Conservation (phyloP, 2,797 vertebrate genomes). For the Potorous gilbertii region DNA sequence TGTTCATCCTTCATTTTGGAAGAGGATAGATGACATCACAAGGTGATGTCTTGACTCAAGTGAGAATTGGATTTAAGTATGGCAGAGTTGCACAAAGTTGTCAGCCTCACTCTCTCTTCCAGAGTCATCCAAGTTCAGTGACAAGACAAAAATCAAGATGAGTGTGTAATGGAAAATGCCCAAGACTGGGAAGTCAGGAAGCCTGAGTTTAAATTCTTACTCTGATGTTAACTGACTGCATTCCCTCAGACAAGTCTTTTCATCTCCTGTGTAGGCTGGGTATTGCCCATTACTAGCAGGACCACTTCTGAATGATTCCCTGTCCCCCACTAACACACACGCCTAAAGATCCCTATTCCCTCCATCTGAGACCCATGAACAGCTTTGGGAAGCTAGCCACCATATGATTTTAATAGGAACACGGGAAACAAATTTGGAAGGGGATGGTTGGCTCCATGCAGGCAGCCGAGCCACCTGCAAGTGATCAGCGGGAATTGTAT, state of each 20-base stretch:
- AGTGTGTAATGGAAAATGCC: neutral
- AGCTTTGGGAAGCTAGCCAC: constrained; percentile 76
- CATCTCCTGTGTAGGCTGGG: neutral
- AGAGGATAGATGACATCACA: neutral
- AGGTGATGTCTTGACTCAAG: neutral
- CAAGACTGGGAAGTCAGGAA: neutral
- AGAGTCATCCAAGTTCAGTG: neutral
- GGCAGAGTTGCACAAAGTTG: neutral
- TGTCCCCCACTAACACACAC: neutral
- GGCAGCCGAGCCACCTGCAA: constrained; percentile 73
- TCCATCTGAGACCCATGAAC: constrained; percentile 64
- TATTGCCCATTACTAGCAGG: neutral
- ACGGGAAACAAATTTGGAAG: constrained; percentile 76
- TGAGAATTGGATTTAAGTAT: neutral
- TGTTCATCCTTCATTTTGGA: neutral
- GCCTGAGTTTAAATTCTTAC: neutral
- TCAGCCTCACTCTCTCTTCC: neutral
- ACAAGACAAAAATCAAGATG: neutral
- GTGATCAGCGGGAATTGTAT: constrained; percentile 71
- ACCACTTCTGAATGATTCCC: neutral
- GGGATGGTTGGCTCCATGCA: constrained; percentile 72
- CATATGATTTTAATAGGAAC: constrained; percentile 82
- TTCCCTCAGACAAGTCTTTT: neutral
- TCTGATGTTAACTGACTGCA: neutral
- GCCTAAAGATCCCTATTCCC: neutral